These are phyloP conservation scores for Furcifer pardalis DNA, from an alignment of 2,797 vertebrate genomes.

Conservation along the genomic window DNA sequence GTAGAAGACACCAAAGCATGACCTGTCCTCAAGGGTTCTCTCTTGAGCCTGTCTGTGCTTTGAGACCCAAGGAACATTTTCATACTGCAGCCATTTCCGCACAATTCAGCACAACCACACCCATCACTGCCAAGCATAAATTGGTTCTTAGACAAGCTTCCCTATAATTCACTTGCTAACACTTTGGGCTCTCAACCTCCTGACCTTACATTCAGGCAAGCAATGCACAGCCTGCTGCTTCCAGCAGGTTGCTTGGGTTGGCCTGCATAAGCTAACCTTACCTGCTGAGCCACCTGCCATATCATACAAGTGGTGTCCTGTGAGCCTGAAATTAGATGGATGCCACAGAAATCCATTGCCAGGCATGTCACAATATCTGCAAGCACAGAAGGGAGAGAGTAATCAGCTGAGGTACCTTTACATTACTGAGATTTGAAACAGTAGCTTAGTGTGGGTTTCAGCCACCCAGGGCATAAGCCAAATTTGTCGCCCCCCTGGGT, in stretches of 20 bases:
- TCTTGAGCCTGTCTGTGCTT: not conserved
- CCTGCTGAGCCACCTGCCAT: constrained; percentile 95
- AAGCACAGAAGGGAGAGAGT: constrained; percentile 38
- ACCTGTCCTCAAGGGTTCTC: not conserved
- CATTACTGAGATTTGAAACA: not conserved
- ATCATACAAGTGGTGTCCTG: constrained; percentile 96
- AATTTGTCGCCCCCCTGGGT: too few species aligned
- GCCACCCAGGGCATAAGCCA: too few species aligned
- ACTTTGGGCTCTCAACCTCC: not conserved
- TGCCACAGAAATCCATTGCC: constrained; percentile 91
- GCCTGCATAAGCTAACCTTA: constrained; percentile 57
- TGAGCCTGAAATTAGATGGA: constrained; percentile 95
- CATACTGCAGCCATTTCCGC: not conserved
- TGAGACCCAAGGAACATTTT: not conserved
- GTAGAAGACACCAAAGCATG: not conserved
- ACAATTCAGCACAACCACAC: not conserved
- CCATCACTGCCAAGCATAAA: not conserved
- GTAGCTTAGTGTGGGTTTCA: not conserved
- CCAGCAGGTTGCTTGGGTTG: constrained; percentile 1
- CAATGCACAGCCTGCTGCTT: not conserved
- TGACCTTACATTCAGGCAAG: not conserved
- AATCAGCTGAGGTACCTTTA: not conserved
- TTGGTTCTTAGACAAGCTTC: not conserved
- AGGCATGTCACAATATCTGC: constrained; percentile 94
- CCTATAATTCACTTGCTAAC: not conserved